Evolutionary conservation across 2,113 vertebrate genomes (phyloP), one percentile per base, ranked within the genome.

Genomic region (Mastomys natalensis): DNA sequence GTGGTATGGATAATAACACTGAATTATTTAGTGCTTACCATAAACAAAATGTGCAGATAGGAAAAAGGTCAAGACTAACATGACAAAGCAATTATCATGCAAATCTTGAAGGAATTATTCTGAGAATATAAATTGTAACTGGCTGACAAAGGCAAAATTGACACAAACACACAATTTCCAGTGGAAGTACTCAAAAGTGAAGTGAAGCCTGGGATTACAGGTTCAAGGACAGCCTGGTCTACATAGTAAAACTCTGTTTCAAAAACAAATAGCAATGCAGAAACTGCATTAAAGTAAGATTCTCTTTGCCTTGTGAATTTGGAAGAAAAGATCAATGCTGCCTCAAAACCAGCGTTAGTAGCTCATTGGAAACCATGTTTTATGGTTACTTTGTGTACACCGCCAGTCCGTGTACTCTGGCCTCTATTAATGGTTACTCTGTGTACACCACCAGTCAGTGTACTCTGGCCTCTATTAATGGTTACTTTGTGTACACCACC

Each of bases 301-400:
- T 94, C 24, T 76, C 53, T 82, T 90, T 88, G 10, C 62, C 37
- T 66, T 91, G 16, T 89, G n/a, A 34, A 58, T 76, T 87, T 94
- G 48, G 81, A 76, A 87, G 68, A 58, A 89, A 78, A 40, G 29
- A 53, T 51, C 85, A 84, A 19, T 86, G 16, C 29, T 24, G 9
- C n/a, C 37, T 96, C 76, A 90, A 87, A 74, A 87, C 31, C 51
- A 66, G 45, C 58, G 81, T 93, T 11, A 84, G 90, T 90, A 88
- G 34, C 11, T 21, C 3, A 16, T 21, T 29, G 17, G 11, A n/a
- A 88, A 82, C 37, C 19, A 40, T 88, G 21, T 70, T 31, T 66
- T 89, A 8, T 37, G 58, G 31, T 93, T 73, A 40, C 64, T 55
- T 72, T 84, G 40, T 90, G 16, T 87, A 34, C 80, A 17, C 29